Base-by-base conservation (phyloP, 2,113 vertebrate species). In the Tylochromis polylepis region DNA sequence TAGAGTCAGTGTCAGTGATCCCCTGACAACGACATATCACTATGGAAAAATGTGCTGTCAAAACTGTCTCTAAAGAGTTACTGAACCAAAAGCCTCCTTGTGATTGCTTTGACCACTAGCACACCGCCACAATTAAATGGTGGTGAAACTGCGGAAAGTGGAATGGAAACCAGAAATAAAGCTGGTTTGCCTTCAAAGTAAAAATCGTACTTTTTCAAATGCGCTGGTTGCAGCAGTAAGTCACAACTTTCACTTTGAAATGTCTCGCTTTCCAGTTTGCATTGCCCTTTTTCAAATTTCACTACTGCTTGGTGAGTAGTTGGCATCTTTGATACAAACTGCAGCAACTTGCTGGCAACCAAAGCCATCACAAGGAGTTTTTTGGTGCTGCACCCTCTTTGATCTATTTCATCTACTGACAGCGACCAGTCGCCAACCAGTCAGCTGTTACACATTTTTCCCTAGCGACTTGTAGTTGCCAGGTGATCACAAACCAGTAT, bases 141-240 rank as follows among this genome's bases (percentile, higher is more conserved):
- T 11, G 15, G 41, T 72, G 5, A 49, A 72, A 72, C 41, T 49
- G 15, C 34, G 67, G 41, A 72, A 72, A 29, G 9, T 29, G 41
- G 22, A 16, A 16, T 27, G n/a, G 22, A 72, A 46, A 49, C 27
- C 41, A 1, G 3, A 75, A 29, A 75, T 72, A 72, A 72, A 72
- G 38, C 4, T 46, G 8, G 22, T 49, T 49, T 2, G 5, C 2
- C 41, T 29, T 3, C 22, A 46, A 46, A 72, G 38, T 0, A 0
- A 0, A 43, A 70, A 24, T 10, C n/a, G 65, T 22, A 43, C 65
- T 24, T 46, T 72, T 72, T 18, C 5, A 46, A 72, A 46, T 46
- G 67, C 11, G 15, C 36, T 11, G 38, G 38, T 46, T 11, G 65
- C 22, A 70, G 22, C 65, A 27, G 4, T 70, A 70, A 70, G 38